phyloP scores from a whole-genome alignment of 2,888 invertebrate genomes.

The Aproaerema taeniolella region DNA sequence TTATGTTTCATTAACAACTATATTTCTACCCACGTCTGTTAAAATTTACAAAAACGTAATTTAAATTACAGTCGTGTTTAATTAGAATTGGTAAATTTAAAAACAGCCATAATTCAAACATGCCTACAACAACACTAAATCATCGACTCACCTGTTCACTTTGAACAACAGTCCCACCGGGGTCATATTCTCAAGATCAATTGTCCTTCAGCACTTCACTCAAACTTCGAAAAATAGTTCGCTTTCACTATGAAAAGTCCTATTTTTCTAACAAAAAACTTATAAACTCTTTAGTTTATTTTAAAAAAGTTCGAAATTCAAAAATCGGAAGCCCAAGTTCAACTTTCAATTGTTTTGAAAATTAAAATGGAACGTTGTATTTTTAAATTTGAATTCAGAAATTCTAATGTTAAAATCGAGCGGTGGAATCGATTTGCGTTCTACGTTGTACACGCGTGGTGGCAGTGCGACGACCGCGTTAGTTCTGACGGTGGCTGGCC shows the following conservation, averaged over 20 bases:
- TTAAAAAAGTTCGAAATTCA: conserved; percentile 11
- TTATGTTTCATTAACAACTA: too few species aligned
- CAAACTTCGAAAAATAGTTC: not conserved
- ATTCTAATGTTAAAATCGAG: conserved; percentile 20
- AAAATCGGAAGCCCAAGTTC: too few species aligned
- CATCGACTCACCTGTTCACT: conserved; percentile 72
- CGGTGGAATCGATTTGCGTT: too few species aligned
- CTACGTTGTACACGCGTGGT: conserved; percentile 56
- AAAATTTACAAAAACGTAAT: too few species aligned
- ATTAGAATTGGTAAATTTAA: not conserved
- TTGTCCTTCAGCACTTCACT: conserved; percentile 27
- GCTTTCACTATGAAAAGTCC: conserved; percentile 2
- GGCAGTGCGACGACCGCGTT: conserved; percentile 46
- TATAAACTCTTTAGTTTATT: not conserved
- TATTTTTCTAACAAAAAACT: conserved; percentile 1
- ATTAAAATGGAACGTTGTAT: conserved; percentile 15
- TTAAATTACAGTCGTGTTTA: too few species aligned
- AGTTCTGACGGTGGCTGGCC: conserved; percentile 37
- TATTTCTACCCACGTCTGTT: too few species aligned
- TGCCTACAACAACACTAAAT: conserved; percentile 20
- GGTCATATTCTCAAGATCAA: conserved; percentile 62
- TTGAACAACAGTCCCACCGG: conserved; percentile 79
- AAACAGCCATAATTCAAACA: not conserved
- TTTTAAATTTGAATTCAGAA: conserved; percentile 4
- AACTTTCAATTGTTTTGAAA: too few species aligned